Evolutionary conservation across 2,113 vertebrate genomes (phyloP).

Genomic region (Arenaria interpres): DNA sequence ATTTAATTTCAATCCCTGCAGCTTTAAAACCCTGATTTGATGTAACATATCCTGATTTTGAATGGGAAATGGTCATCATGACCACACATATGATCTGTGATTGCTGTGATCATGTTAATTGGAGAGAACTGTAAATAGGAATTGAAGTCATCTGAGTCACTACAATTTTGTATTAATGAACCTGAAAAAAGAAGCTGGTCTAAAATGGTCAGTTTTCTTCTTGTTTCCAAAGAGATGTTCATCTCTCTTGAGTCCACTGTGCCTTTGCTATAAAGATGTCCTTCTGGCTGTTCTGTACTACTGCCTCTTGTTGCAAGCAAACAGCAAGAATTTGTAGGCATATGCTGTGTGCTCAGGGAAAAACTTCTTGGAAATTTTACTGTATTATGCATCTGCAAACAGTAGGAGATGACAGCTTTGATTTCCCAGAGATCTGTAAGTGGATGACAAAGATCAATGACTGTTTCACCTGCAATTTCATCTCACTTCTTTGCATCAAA

Average conservation of each 20-base stretch:
- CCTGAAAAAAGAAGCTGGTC: neutral
- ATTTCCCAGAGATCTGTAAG: neutral
- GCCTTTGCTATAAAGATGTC: neutral
- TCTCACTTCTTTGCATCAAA: neutral
- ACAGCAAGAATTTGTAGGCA: neutral
- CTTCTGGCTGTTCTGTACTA: neutral
- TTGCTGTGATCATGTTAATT: neutral
- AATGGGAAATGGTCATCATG: neutral
- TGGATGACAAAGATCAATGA: neutral
- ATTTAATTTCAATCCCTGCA: neutral
- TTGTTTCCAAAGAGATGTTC: neutral
- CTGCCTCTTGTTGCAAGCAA: neutral
- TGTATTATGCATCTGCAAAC: neutral
- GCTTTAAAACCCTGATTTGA: neutral
- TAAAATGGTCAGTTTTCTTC: neutral
- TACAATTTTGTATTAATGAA: neutral
- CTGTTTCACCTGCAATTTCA: neutral
- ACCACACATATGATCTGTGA: neutral
- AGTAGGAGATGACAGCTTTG: neutral
- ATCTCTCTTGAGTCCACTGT: neutral
- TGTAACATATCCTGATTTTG: neutral
- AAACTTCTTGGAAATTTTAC: neutral
- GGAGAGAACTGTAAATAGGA: neutral
- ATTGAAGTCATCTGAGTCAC: neutral
- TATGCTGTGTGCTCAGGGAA: fast-evolving